These are phyloP conservation scores for Poeciliopsis retropinna DNA, from an alignment of 2,113 vertebrate species.

Conservation along the genomic window DNA sequence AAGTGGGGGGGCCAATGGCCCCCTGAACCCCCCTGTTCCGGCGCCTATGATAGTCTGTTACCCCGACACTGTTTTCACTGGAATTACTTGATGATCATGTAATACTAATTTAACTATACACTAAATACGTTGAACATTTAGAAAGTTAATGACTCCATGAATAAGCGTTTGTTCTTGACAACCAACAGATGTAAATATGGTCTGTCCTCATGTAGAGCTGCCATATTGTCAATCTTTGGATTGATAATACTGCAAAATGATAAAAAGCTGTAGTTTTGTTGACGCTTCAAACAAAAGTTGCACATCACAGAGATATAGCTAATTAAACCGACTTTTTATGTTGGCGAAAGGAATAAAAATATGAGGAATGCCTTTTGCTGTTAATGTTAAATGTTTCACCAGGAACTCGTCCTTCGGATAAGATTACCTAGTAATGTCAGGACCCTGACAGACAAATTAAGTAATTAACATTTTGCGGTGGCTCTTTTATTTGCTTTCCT, in stretches of 20 bases:
- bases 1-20: no score
- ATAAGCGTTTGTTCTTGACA: neutral
- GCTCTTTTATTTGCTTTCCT: slow-evolving; percentile 3
- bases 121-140: neutral
- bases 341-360: neutral
- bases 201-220: neutral
- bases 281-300: neutral
- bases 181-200: neutral
- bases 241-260: neutral
- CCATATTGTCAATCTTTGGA: neutral
- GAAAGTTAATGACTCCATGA: neutral
- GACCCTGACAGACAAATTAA: slow-evolving; percentile 1
- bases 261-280: neutral
- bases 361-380: neutral
- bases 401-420: neutral
- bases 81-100: neutral
- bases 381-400: slow-evolving; percentile 3
- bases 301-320: neutral
- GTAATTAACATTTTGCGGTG: slow-evolving; percentile 12
- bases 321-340: neutral
- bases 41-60: no score
- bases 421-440: neutral
- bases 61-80: neutral
- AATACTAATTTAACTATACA: neutral
- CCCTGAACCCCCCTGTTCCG: no score